These are phyloP conservation scores for Astyanax mexicanus DNA, from an alignment of 2,797 vertebrate genomes.

Conservation along the genomic window DNA sequence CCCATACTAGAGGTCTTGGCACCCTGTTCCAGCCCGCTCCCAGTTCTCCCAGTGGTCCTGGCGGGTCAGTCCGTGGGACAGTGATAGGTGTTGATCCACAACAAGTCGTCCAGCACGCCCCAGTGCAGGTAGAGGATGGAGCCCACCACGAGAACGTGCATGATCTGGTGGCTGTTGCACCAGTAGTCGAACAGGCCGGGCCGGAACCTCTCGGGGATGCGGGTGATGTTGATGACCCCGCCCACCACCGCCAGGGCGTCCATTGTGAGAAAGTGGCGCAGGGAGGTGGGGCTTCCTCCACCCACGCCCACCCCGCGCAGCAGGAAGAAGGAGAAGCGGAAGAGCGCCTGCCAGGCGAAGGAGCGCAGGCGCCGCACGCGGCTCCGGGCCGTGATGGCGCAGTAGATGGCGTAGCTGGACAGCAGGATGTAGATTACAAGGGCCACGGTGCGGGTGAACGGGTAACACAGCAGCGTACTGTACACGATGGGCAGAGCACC, in stretches of 20 bases:
- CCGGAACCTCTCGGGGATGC: constrained; percentile 90
- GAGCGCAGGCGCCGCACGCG: constrained; percentile 81
- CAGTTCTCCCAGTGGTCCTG: constrained; percentile 7
- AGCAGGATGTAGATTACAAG: constrained; percentile 86
- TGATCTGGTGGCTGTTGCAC: constrained; percentile 96
- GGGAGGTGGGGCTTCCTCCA: constrained; percentile 86
- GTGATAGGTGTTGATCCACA: constrained; percentile 87
- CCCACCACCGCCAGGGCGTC: constrained; percentile 89
- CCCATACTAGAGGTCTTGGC: background rate
- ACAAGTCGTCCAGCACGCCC: constrained; percentile 90
- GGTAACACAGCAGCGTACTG: constrained; percentile 90
- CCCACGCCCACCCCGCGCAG: constrained; percentile 87
- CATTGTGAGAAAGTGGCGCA: constrained; percentile 91
- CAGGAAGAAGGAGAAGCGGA: constrained; percentile 90
- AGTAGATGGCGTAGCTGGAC: constrained; percentile 89
- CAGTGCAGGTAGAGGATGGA: constrained; percentile 92
- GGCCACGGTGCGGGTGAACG: constrained; percentile 82
- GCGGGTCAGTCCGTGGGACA: constrained; percentile 84
- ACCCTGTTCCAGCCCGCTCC: constrained; percentile 1
- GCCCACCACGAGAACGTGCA: constrained; percentile 92
- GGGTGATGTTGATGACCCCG: constrained; percentile 90
- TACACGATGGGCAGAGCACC: constrained; percentile 94
- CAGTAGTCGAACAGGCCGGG: constrained; percentile 94
- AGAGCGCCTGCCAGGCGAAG: constrained; percentile 90
- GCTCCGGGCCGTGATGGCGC: constrained; percentile 88